These are phyloP conservation scores for Caretta caretta DNA, from an alignment of 2,113 vertebrate genomes.

Conservation along the genomic window DNA sequence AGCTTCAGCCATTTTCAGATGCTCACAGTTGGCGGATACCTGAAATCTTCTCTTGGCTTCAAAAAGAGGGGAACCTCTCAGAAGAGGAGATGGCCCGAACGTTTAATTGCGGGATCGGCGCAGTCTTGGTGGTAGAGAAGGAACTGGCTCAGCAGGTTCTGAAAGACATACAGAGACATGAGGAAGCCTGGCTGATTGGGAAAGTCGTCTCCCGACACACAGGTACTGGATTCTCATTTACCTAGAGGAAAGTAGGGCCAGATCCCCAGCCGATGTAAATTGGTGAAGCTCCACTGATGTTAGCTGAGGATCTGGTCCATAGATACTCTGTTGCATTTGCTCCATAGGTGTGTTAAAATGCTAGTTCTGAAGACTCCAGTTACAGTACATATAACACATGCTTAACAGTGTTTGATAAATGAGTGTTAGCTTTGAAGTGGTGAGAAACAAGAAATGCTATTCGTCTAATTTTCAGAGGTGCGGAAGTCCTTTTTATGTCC, in stretches of 20 bases:
- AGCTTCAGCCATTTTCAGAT: conserved; percentile 78
- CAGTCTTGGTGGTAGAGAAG: conserved; percentile 85
- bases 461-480: background rate
- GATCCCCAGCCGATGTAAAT: background rate
- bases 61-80: conserved; percentile 87
- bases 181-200: conserved; percentile 92
- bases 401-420: conserved; percentile 2
- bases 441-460: background rate
- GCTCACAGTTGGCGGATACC: conserved; percentile 91
- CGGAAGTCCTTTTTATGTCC: background rate
- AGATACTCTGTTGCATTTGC: background rate
- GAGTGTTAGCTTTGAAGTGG: background rate
- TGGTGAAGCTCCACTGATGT: background rate
- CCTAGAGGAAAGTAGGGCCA: background rate
- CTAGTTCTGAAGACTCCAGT: background rate
- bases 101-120: conserved; percentile 95
- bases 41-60: conserved; percentile 91
- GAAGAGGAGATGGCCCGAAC: conserved; percentile 94
- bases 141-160: conserved; percentile 83
- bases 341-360: background rate
- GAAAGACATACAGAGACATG: conserved; percentile 78
- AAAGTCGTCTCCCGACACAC: conserved; percentile 79
- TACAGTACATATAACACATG: background rate
- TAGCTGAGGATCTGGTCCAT: background rate
- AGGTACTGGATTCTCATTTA: conserved; percentile 72